Base-by-base conservation (phyloP, 2,113 vertebrate genomes). In the Chaenocephalus aceratus region DNA sequence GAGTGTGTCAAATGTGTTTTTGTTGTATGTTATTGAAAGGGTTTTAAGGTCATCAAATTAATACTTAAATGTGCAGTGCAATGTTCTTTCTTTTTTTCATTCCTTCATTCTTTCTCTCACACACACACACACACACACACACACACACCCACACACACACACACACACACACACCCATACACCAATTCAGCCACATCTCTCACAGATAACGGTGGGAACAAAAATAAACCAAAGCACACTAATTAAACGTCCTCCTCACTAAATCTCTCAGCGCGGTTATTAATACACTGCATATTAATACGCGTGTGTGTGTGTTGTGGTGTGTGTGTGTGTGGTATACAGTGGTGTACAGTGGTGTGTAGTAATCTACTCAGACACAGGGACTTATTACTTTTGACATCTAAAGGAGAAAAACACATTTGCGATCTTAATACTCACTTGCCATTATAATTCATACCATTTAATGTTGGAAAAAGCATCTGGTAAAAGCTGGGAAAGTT, bases 261-360 rank as follows among this genome's bases (percentile, higher is more conserved):
- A 75, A 78, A 80, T 85, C 85, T 86, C 73, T 82, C 45, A 16
- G 76, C 60, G 61, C 72, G 66, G 56, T 89, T 90, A 86, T 85
- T 84, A 81, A 86, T 90, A 77, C 79, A 51, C 64, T 4, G 34
- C 77, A 44, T 30, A 26, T 88, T 90, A 89, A 91, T 91, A 90
- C 71, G 58, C 84, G 86, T 79, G 76, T 23, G 73, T 30, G 30
- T 30, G 36, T 41, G 36, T 36, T 21, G 21, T 21, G 21, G 21
- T 21, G 21, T 21, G 21, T 21, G 21, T 21, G 21, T 21, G 21
- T 21, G 21, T 21, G 21, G n/a, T n/a, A n/a, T n/a, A n/a, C n/a
- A n/a, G n/a, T 21, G 21, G 21, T 21, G 4, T 30, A 30, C 18
- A 56, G 48, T 18, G 68, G 69, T 60, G 18, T 45, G 4, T n/a